These are phyloP conservation scores for Lepus oiostolus DNA, from an alignment of 2,797 vertebrate species.

Conservation along the genomic window DNA sequence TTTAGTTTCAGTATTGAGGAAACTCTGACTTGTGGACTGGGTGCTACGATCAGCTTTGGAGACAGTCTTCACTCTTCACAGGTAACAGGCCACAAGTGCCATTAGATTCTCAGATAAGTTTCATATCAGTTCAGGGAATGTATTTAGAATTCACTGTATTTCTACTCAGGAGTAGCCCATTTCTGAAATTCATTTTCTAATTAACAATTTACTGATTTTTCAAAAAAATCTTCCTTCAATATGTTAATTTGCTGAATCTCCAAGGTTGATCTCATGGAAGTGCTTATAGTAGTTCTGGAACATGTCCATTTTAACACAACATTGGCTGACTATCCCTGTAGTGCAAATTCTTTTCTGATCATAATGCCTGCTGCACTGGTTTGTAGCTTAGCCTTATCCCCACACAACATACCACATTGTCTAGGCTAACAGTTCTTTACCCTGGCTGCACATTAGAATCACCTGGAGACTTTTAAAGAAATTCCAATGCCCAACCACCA, in stretches of 20 bases:
- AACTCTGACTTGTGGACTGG: accelerated
- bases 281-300: neutral
- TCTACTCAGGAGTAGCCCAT: neutral
- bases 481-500: neutral
- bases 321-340: neutral
- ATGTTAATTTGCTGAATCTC: constrained; percentile 18
- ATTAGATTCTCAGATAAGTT: neutral
- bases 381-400: neutral
- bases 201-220: constrained; percentile 25
- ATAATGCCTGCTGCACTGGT: neutral
- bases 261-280: neutral
- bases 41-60: neutral
- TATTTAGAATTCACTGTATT: neutral
- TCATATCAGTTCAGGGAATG: neutral
- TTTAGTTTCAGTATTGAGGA: neutral
- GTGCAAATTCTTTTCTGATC: neutral
- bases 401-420: neutral
- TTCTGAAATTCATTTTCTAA: constrained; percentile 23
- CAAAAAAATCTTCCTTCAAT: neutral
- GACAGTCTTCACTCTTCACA: neutral
- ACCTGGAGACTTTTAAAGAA: constrained; percentile 50
- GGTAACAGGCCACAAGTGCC: neutral
- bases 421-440: neutral
- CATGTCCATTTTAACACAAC: neutral
- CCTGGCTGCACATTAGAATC: neutral